Evolutionary conservation across 1,140 invertebrate species (phyloP), one percentile per base, ranked within the genome.

Genomic region (Drosophila burlai): DNA sequence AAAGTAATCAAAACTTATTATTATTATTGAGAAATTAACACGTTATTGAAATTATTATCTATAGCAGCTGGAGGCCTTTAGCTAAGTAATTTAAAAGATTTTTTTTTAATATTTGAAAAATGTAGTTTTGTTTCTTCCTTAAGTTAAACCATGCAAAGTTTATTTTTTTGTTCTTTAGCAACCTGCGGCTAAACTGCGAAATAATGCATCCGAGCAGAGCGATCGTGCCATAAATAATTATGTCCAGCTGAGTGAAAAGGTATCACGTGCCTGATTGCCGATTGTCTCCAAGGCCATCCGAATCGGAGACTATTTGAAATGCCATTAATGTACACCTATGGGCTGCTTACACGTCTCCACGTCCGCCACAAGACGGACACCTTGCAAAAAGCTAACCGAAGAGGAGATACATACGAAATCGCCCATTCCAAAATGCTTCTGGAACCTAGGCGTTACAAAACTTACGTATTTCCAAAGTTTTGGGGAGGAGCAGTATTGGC

Each of bases 321-420:
- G 69, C 69, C 71, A 73, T 73, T 73, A 73, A 73, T 61, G 69
- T 73, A 73, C 67, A 11, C 29, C 36, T 52, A 50, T 72, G 66
- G 52, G 69, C 36, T 38, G 57, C 42, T 50, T 59, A 52, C 45
- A 72, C 57, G 69, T 72, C 68, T 18, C 68, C 69, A 73, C 67
- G 69, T 72, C 68, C 69, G 67, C 46, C 69, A 60, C 26, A 52
- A 61, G 69, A n/a, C 67, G 57, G 69, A 73, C 69, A 73, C 69
- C 69, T 73, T 73, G 69, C 69, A 69, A 73, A 73, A 73, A 73
- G 46, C 29, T 45, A 15, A 18, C 67, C 67, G 26, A 43, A 52
- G 52, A 36, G 13, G 8, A 61, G 10, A 63, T 43, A 62, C 49
- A 63, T 43, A 62, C 49, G 21, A 57, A 55, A 52, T 66, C 29